phyloP scores from a whole-genome alignment of 2,888 invertebrate species.

The Hyppa rectilinea region DNA sequence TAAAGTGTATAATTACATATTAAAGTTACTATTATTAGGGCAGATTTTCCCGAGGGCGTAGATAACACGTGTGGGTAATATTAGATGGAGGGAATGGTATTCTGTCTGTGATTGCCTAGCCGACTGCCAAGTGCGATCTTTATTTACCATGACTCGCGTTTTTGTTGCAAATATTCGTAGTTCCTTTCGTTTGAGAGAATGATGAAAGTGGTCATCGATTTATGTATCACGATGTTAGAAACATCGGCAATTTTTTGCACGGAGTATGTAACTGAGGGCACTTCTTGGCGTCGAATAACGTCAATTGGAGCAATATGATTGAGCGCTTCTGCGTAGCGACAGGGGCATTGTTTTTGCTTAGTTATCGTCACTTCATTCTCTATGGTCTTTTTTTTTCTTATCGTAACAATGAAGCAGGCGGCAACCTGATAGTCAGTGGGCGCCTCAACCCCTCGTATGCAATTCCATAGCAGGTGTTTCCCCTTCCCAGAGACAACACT shows the following conservation, averaged over 20 bases:
- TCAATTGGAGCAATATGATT: background rate
- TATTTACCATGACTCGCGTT: slow-evolving; percentile 24
- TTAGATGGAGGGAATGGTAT: slow-evolving; percentile 31
- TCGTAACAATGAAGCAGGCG: background rate
- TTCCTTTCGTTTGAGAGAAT: slow-evolving; percentile 15
- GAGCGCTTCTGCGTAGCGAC: background rate
- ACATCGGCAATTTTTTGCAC: background rate
- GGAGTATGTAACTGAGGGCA: background rate
- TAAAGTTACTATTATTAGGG: slow-evolving; percentile 24
- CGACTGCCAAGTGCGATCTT: slow-evolving; percentile 41
- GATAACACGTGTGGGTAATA: slow-evolving; percentile 46
- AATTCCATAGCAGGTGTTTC: background rate
- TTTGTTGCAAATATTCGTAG: slow-evolving; percentile 15
- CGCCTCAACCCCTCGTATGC: background rate
- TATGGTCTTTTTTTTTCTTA: background rate
- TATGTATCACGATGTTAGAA: slow-evolving; percentile 1
- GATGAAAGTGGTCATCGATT: slow-evolving; percentile 16
- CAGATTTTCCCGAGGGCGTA: slow-evolving; percentile 19
- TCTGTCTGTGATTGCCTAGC: background rate
- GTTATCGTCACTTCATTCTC: too few species aligned
- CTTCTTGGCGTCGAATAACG: background rate
- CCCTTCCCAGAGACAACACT: background rate
- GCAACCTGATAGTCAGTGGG: too few species aligned
- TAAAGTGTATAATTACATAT: slow-evolving; percentile 23
- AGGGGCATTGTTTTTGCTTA: background rate